Conservation (phyloP, 2,888 invertebrate species). For the Eupithecia insigniata region DNA sequence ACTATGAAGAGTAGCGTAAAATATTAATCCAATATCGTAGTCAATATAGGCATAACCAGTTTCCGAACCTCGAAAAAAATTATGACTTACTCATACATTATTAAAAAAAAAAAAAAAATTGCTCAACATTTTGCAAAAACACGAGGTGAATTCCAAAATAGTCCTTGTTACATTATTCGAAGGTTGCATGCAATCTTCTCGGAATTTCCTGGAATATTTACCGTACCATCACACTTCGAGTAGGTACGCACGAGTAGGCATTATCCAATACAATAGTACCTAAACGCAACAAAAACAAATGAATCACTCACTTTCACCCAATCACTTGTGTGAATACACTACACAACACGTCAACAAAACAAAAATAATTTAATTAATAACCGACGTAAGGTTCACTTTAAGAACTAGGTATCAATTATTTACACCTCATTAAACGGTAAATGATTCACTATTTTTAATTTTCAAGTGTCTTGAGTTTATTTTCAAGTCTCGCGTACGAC, state of each 20-base stretch:
- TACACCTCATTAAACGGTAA: no score
- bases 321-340: background rate
- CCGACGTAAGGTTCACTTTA: background rate
- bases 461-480: conserved; percentile 26
- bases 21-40: background rate
- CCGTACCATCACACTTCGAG: background rate
- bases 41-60: background rate
- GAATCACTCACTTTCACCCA: background rate
- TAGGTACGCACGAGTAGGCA: background rate
- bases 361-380: background rate
- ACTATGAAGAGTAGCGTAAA: background rate
- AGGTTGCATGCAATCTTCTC: background rate
- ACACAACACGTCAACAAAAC: background rate
- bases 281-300: background rate
- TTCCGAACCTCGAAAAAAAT: background rate
- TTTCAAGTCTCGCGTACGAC: background rate
- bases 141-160: background rate
- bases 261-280: background rate
- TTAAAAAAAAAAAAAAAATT: background rate
- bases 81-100: background rate
- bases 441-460: conserved; percentile 6
- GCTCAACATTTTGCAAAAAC: background rate
- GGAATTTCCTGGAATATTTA: background rate
- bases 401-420: background rate
- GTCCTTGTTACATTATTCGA: background rate